Evolutionary conservation across 2,797 vertebrate species (phyloP).

Genomic region (Neosilurus hyrtlii): DNA sequence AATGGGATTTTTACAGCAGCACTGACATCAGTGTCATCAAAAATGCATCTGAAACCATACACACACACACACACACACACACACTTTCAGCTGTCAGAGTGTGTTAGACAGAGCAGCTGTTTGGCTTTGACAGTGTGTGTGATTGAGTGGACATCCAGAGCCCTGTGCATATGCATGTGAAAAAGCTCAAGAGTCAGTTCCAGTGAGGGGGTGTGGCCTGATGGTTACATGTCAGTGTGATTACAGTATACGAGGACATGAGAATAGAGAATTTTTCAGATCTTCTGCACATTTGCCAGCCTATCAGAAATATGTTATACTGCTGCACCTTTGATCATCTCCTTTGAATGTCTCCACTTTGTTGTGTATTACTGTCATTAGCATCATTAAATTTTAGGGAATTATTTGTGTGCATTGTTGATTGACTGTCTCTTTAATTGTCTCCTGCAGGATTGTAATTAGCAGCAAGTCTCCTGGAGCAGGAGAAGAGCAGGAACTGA

Average conservation of each 20-base stretch:
- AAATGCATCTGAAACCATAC: slow-evolving; percentile 7
- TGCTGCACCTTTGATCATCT: background rate
- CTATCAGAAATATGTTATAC: background rate
- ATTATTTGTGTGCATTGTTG: background rate
- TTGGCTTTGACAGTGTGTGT: slow-evolving; percentile 23
- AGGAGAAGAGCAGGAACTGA: background rate
- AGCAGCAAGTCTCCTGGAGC: background rate
- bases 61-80: slow-evolving; percentile 5
- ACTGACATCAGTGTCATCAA: slow-evolving; percentile 4
- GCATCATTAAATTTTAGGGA: background rate
- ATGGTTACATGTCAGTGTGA: too few relatives aligned
- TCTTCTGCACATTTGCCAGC: background rate
- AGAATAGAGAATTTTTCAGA: background rate
- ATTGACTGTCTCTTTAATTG: background rate
- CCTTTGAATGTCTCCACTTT: background rate
- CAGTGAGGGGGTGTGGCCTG: background rate
- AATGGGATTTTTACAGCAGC: background rate
- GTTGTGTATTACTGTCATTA: background rate
- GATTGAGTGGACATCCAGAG: slow-evolving; percentile 12
- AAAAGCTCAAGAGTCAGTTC: background rate
- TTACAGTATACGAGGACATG: background rate
- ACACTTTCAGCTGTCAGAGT: background rate
- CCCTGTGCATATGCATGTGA: background rate
- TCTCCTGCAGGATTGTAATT: background rate
- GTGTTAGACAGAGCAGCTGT: slow-evolving; percentile 19